Evolutionary conservation across 92 coral and sea anemone species (phyloP).

Genomic region (Pocillopora grandis): DNA sequence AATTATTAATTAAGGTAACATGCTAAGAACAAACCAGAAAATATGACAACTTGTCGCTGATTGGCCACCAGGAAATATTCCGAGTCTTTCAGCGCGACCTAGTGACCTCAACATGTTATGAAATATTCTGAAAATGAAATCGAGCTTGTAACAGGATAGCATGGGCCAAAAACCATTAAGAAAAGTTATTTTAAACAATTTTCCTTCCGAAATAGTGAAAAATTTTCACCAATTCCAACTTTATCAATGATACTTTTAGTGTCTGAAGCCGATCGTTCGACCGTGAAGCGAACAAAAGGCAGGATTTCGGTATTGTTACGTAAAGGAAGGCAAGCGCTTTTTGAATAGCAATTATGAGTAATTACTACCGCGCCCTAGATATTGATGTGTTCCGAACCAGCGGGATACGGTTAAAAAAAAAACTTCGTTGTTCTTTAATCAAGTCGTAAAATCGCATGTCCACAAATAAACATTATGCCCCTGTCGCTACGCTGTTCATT

Average conservation of each 20-base stretch:
- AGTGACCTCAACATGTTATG: slow-evolving; percentile 3
- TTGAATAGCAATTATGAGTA: slow-evolving; percentile 33
- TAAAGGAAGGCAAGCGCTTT: slow-evolving; percentile 30
- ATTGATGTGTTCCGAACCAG: not conserved
- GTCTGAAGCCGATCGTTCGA: slow-evolving; percentile 5
- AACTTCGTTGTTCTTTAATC: not conserved
- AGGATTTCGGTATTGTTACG: slow-evolving; percentile 1
- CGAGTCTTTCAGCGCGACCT: slow-evolving; percentile 12
- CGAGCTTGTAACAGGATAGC: slow-evolving; percentile 18
- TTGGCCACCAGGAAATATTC: slow-evolving; percentile 18
- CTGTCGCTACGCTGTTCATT: not conserved
- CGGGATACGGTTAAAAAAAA: not conserved
- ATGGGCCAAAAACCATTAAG: slow-evolving; percentile 3
- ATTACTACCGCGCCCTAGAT: slow-evolving; percentile 34
- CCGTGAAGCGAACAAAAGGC: not conserved
- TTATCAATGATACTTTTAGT: not conserved
- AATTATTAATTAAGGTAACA: not conserved
- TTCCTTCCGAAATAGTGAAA: not conserved
- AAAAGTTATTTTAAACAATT: not conserved
- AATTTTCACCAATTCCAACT: not conserved
- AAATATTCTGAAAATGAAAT: slow-evolving; percentile 33
- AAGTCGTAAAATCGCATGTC: not conserved
- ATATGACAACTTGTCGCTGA: not conserved
- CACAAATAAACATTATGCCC: not conserved
- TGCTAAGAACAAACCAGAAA: slow-evolving; percentile 19